These are phyloP conservation scores for Aldrovandia affinis DNA, from an alignment of 2,797 vertebrate genomes.

Conservation along the genomic window DNA sequence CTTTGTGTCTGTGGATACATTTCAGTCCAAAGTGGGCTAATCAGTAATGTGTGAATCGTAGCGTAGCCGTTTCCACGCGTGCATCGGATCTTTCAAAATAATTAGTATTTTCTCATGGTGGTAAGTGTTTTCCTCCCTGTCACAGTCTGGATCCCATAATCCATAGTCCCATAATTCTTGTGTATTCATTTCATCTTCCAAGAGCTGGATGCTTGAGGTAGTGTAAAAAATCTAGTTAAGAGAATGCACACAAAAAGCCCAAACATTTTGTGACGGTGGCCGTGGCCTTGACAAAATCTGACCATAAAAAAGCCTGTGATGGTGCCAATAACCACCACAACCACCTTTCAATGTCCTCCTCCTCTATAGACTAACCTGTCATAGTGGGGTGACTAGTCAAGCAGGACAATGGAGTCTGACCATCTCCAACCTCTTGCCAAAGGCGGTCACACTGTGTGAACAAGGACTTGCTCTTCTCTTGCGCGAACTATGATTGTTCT, in stretches of 20 bases:
- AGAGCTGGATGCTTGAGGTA: background rate
- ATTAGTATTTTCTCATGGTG: background rate
- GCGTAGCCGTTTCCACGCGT: too few relatives aligned
- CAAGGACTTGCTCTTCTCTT: background rate
- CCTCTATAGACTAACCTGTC: background rate
- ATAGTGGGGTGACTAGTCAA: background rate
- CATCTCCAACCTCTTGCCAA: background rate
- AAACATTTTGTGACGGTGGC: background rate
- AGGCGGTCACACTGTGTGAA: background rate
- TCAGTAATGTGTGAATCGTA: too few relatives aligned
- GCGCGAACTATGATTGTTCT: too few relatives aligned
- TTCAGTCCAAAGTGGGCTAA: too few relatives aligned
- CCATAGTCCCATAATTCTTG: background rate
- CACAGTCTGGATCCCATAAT: background rate
- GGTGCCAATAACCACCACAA: background rate
- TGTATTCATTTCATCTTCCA: background rate
- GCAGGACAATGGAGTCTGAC: background rate
- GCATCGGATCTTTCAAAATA: background rate
- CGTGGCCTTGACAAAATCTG: background rate
- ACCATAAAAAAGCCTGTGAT: background rate
- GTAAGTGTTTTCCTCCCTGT: background rate
- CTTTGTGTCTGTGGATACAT: too few relatives aligned
- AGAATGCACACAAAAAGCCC: background rate
- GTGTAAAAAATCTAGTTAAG: background rate
- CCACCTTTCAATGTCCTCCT: conserved; percentile 1